Evolutionary conservation across 2,888 invertebrate species (phyloP), one percentile per base, ranked within the genome.

Genomic region (Phengaris alcon): DNA sequence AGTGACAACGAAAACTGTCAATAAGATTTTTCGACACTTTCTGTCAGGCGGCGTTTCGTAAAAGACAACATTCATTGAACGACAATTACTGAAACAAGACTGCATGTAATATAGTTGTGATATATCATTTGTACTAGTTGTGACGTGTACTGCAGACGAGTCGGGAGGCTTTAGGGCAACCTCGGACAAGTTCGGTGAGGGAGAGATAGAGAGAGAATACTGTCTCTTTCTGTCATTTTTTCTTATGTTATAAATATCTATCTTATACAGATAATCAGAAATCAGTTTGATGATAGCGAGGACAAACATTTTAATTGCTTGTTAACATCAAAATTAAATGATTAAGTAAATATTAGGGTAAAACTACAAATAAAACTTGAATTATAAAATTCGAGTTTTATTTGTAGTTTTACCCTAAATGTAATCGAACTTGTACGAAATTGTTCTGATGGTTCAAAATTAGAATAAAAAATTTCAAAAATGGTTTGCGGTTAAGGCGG

Each of bases 11-110:
- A 35, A 35, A 35, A 1, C 35, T 35, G 35, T 35, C 35, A 35
- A 35, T 35, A 35, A 22, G 22, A 3, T 35, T 35, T 35, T 35
- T 35, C 4, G 35, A 35, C 35, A 35, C 3, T 35, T 35, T 35
- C 35, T 35, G 35, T 4, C 35, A 35, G 35, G 35, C 35, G 35
- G 35, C 35, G 35, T 4, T 35, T 35, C 35, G 35, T 3, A 35
- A 0, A 4, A 35, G 35, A 35, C 35, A 4, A 35, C 35, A 35
- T 35, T 35, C 35, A 35, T 35, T 35, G 35, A 52, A 72, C 52
- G 52, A 72, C 72, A 70, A 70, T 70, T 72, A 72, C 72, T 72
- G 72, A 72, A 72, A 72, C 72, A 72, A 72, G 72, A 72, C 72
- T 72, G 70, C 70, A 10, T 70, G 72, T 52, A 52, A 72, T 44